Base-by-base conservation (phyloP, 2,113 vertebrate genomes). In the Phalacrocorax brasilianus region DNA sequence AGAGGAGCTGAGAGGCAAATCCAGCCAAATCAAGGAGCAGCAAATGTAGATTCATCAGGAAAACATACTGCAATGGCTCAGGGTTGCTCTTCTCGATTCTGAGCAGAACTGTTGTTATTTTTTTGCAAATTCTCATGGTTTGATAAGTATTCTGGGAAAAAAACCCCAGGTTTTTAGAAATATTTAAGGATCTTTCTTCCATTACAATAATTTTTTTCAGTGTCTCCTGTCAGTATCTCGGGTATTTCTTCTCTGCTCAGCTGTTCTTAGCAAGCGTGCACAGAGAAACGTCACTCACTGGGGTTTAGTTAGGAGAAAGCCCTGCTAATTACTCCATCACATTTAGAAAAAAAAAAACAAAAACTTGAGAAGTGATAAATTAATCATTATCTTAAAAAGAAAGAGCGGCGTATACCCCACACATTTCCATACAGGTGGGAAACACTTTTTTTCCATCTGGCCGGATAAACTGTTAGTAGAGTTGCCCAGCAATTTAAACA, bases 381-480 rank as follows among this genome's bases (percentile, higher is more conserved):
- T 49, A 90, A 93, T 56, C 68, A 63, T 76, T 70, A 88, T 8
- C 77, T 59, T 68, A 70, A 65, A 89, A 87, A 93, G 73, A 77
- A 72, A 61, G 65, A 61, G 44, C 70, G 3, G 44, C 2, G 0
- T 52, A 6, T 35, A 19, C 75, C 72, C 61, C 19, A 11, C 63
- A 33, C 33, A 11, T 89, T 94, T 84, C 95, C 80, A 53, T 75
- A 68, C 74, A 95, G 87, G 81, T 94, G 62, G 91, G 71, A 94
- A 94, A 55, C 10, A 2, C 58, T 73, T 89, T 53, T 42, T 68
- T 52, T 6, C 85, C 21, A 2, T 85, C 67, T 35, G 77, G 32
- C 68, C 12, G 68, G 53, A 6, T 66, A 53, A 92, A 44, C 28
- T 45, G 20, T 21, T 61, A 15, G 10, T 7, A 7, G 80, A 26